A percentile compares a stretch with the other conserved stretches of the same genome.
Conservation (phyloP, 2,888 invertebrate species). For the Gymnocheta viridis region DNA sequence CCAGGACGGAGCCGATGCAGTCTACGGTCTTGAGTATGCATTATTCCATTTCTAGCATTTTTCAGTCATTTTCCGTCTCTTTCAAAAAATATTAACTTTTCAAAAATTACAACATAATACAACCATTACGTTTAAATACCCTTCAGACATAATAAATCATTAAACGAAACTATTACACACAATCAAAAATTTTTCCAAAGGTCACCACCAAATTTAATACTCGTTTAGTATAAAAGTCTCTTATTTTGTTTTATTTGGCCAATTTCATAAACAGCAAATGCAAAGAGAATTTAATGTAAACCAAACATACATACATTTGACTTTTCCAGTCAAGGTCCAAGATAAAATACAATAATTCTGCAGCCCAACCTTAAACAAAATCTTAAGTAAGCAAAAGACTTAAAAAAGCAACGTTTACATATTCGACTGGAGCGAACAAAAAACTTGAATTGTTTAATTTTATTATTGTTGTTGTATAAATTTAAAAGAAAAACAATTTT, state of each 20-base stretch:
- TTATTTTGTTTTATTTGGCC: neutral
- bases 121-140: neutral
- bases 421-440: neutral
- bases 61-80: neutral
- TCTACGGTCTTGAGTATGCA: too few relatives aligned
- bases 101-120: too few relatives aligned
- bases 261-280: neutral
- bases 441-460: neutral
- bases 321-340: constrained; percentile 48
- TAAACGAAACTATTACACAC: neutral
- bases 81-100: neutral
- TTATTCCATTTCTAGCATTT: too few relatives aligned
- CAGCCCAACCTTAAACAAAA: constrained; percentile 63
- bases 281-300: constrained; percentile 10
- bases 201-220: constrained; percentile 9
- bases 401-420: neutral
- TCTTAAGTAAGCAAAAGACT: constrained; percentile 17
- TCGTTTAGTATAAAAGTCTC: neutral
- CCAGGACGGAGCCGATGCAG: too few relatives aligned
- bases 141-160: constrained; percentile 33
- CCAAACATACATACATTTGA: constrained; percentile 16
- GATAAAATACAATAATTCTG: constrained; percentile 53
- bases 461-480: neutral
- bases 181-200: constrained; percentile 38
- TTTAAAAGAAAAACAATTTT: too few relatives aligned